A percentile compares a stretch with the other conserved stretches of the same genome.
Evolutionary conservation across 2,797 vertebrate genomes (phyloP).

Genomic region (Phataginus tricuspis): DNA sequence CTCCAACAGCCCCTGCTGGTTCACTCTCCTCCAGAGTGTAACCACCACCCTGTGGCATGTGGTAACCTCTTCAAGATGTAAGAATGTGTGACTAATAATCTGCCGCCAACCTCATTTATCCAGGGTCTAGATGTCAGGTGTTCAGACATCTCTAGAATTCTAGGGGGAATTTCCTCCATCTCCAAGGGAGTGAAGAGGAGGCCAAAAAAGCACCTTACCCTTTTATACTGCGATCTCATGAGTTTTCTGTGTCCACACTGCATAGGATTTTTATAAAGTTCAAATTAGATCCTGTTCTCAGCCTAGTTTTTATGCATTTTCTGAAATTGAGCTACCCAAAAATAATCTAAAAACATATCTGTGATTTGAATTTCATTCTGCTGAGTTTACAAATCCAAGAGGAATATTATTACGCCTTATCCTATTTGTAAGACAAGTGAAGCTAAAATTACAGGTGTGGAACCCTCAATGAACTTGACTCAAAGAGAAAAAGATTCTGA

Average conservation of each 20-base stretch:
- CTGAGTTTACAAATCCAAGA: not conserved
- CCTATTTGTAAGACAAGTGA: not conserved
- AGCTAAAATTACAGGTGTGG: not conserved
- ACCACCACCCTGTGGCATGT: not conserved
- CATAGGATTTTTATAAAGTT: not conserved
- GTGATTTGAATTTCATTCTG: not conserved
- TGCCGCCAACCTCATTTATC: too few relatives aligned
- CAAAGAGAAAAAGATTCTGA: not conserved
- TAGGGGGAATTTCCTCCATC: not conserved
- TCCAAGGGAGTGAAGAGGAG: not conserved
- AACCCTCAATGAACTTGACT: not conserved
- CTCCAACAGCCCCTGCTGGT: too few relatives aligned
- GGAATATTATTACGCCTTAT: not conserved
- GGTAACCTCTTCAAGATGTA: accelerated
- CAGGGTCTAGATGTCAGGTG: not conserved
- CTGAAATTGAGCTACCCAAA: not conserved
- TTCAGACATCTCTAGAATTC: accelerated
- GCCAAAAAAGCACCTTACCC: too few relatives aligned
- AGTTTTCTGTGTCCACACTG: not conserved
- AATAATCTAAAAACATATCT: not conserved
- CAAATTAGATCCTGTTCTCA: not conserved
- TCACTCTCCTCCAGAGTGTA: too few relatives aligned
- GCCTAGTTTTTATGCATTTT: not conserved
- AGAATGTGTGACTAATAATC: not conserved
- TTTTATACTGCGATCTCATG: not conserved